phyloP scores from a whole-genome alignment of 2,113 vertebrate genomes.

The Agelaius phoeniceus region DNA sequence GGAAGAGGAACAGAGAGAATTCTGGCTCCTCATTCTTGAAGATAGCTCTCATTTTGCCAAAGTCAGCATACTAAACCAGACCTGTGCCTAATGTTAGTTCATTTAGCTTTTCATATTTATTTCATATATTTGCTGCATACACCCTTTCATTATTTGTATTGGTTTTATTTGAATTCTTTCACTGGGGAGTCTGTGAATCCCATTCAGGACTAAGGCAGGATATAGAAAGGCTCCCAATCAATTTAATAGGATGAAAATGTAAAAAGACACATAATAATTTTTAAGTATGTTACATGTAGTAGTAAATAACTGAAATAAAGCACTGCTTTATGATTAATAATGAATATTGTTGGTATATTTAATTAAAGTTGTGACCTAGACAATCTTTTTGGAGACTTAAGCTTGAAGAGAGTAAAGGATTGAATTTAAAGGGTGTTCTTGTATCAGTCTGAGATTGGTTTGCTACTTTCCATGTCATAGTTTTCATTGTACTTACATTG shows the following conservation, averaged over 20 bases:
- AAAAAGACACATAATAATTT: neutral
- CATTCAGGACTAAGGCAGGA: neutral
- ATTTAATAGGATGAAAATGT: neutral
- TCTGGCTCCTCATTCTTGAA: neutral
- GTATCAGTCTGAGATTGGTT: neutral
- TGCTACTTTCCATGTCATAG: neutral
- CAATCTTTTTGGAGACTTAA: neutral
- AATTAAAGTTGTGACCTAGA: neutral
- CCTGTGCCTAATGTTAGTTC: accelerated
- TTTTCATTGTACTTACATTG: neutral
- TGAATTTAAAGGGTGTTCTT: neutral
- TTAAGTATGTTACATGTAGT: neutral
- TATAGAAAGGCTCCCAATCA: neutral
- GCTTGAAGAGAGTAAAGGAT: neutral
- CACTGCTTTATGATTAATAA: neutral
- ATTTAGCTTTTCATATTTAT: neutral
- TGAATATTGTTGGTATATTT: neutral
- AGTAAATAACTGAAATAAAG: neutral
- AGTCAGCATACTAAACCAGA: neutral
- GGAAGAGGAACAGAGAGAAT: neutral
- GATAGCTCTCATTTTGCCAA: neutral
- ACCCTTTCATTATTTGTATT: neutral
- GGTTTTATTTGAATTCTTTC: neutral
- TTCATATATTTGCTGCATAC: neutral
- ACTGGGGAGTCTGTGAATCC: neutral